These are phyloP conservation scores for Poeciliopsis presidionis DNA, from an alignment of 2,797 vertebrate species.

Conservation along the genomic window DNA sequence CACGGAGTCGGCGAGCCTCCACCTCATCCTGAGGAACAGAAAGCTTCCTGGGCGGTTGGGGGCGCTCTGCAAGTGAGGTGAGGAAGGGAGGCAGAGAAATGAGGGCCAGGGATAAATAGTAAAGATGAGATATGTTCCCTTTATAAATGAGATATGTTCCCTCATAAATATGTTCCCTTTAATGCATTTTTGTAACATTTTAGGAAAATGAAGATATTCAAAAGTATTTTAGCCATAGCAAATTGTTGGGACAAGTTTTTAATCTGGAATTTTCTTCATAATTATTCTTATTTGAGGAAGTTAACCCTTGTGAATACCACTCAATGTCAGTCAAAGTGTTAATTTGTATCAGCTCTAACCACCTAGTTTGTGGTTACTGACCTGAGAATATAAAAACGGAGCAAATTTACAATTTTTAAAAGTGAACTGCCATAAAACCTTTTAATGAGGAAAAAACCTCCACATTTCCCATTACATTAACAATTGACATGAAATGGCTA, in stretches of 20 bases:
- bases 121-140: background rate
- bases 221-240: background rate
- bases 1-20: conserved; percentile 82
- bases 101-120: background rate
- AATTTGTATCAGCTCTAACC: background rate
- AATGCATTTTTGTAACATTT: background rate
- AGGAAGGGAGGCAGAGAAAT: conserved; percentile 1
- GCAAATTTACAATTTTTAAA: background rate
- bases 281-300: background rate
- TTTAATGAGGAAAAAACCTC: background rate
- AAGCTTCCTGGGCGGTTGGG: conserved; percentile 88
- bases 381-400: background rate
- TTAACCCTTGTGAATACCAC: background rate
- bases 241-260: background rate
- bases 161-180: background rate
- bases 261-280: background rate
- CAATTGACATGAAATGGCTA: background rate
- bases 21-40: conserved; percentile 86
- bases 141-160: no score
- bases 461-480: no score
- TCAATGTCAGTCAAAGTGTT: background rate
- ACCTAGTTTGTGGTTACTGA: background rate
- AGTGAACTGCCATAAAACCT: background rate
- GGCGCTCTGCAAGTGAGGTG: conserved; percentile 81
- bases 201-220: background rate